Evolutionary conservation across 92 coral and sea anemone species (phyloP).

Genomic region (Phenganax subtilis): DNA sequence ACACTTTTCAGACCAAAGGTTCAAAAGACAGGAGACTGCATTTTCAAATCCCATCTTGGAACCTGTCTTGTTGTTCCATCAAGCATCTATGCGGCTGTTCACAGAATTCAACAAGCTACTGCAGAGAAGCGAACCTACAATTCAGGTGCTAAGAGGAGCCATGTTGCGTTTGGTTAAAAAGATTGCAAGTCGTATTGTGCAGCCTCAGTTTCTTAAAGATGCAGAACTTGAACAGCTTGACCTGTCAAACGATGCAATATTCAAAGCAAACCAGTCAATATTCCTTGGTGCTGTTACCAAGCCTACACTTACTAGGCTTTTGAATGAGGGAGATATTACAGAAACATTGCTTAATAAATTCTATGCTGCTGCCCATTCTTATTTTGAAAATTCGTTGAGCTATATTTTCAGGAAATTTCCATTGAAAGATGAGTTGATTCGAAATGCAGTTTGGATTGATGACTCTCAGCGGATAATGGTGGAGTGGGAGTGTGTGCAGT

Average conservation of each 20-base stretch:
- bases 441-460: constrained; percentile 30
- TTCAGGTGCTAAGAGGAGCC: constrained; percentile 29
- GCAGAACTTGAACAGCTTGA: constrained; percentile 31
- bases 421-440: constrained; percentile 15
- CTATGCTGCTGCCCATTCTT: constrained; percentile 22
- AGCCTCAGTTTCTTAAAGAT: constrained; percentile 25
- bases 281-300: constrained; percentile 39
- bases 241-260: constrained; percentile 25
- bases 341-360: background rate
- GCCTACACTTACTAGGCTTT: constrained; percentile 36
- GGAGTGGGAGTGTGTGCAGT: constrained; percentile 21
- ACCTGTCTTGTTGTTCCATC: constrained; percentile 43
- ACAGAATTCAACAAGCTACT: constrained; percentile 45
- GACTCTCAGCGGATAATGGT: constrained; percentile 15
- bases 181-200: constrained; percentile 38
- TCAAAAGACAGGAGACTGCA: constrained; percentile 39
- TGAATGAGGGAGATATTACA: constrained; percentile 33
- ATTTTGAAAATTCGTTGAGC: constrained; percentile 17
- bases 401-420: constrained; percentile 17
- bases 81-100: constrained; percentile 46
- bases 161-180: constrained; percentile 42
- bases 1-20: constrained; percentile 42
- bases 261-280: constrained; percentile 23
- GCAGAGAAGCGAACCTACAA: constrained; percentile 48
- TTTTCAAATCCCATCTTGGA: constrained; percentile 41